These are phyloP conservation scores for Uropetala carovei DNA, from an alignment of 2,888 invertebrate species.

Conservation along the genomic window DNA sequence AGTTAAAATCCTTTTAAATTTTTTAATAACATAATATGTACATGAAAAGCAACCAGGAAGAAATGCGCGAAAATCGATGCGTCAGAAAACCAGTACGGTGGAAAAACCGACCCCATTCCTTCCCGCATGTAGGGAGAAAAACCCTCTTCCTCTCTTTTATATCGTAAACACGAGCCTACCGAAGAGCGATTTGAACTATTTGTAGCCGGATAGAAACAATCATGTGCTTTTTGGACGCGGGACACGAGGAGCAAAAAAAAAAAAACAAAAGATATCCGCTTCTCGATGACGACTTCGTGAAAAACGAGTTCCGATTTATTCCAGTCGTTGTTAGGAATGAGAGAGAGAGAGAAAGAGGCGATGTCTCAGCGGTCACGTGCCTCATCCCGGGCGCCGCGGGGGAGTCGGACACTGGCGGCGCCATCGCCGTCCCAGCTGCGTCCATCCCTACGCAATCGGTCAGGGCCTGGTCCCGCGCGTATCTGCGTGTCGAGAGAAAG, in stretches of 20 bases:
- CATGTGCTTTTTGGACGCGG: constrained; percentile 15
- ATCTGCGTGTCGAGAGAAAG: neutral
- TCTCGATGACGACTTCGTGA: constrained; percentile 54
- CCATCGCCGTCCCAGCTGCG: neutral
- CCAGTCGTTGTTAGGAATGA: neutral
- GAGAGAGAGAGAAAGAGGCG: constrained; percentile 12
- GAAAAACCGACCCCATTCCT: no score
- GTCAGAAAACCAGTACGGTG: no score
- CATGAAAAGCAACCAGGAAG: no score
- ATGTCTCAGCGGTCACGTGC: constrained; percentile 44
- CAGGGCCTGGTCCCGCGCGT: neutral
- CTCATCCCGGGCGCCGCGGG: constrained; percentile 55
- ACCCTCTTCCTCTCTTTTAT: neutral
- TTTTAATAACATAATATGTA: no score
- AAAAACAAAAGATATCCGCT: constrained; percentile 12
- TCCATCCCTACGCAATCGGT: constrained; percentile 14
- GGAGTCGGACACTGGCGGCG: constrained; percentile 3
- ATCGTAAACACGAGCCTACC: neutral
- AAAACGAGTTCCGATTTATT: constrained; percentile 56
- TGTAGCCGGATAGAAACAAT: constrained; percentile 43
- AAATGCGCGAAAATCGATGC: no score
- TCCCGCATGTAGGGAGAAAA: no score
- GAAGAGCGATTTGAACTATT: constrained; percentile 20
- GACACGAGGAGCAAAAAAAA: constrained; percentile 4
- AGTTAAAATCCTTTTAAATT: no score